Evolutionary conservation across 1,140 invertebrate species (phyloP).

Genomic region (Probaryconus sp.): DNA sequence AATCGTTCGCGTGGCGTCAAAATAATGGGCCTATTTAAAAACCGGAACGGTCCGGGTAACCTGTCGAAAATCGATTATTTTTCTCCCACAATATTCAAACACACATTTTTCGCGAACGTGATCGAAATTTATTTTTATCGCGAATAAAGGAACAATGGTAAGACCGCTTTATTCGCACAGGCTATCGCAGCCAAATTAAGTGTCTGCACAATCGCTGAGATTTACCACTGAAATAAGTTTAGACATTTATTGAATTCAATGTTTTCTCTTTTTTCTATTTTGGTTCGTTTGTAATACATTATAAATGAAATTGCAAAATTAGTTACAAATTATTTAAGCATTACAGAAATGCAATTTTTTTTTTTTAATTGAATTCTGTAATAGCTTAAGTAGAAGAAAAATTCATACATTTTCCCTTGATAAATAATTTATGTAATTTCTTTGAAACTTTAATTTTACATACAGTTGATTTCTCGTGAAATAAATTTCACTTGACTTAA

Average conservation of each 20-base stretch:
- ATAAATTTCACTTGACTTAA: too few species aligned
- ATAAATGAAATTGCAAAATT: too few species aligned
- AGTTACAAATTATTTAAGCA: too few species aligned
- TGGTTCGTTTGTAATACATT: too few species aligned
- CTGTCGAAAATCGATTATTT: slow-evolving; percentile 69
- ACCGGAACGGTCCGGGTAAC: slow-evolving; percentile 28
- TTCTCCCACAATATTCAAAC: slow-evolving; percentile 56
- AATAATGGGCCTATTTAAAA: slow-evolving; percentile 75
- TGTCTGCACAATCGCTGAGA: slow-evolving; percentile 33
- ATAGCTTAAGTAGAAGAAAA: too few species aligned
- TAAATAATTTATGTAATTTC: slow-evolving; percentile 34
- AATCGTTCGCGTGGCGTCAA: slow-evolving; percentile 62
- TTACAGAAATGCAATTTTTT: too few species aligned
- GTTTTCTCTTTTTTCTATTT: too few species aligned
- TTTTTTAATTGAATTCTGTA: too few species aligned
- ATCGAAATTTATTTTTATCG: slow-evolving; percentile 51
- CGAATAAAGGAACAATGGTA: slow-evolving; percentile 50
- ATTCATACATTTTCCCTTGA: too few species aligned
- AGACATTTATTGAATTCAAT: slow-evolving; percentile 47
- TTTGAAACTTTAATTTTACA: slow-evolving; percentile 11
- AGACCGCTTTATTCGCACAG: slow-evolving; percentile 43
- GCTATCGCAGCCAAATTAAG: slow-evolving; percentile 44
- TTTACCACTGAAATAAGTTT: slow-evolving; percentile 32
- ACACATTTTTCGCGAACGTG: slow-evolving; percentile 28
- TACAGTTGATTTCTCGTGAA: slow-evolving; percentile 5